These are phyloP conservation scores for Stichopus horrens DNA, from an alignment of 53 echinoderm and acorn worm genomes.

Conservation along the genomic window DNA sequence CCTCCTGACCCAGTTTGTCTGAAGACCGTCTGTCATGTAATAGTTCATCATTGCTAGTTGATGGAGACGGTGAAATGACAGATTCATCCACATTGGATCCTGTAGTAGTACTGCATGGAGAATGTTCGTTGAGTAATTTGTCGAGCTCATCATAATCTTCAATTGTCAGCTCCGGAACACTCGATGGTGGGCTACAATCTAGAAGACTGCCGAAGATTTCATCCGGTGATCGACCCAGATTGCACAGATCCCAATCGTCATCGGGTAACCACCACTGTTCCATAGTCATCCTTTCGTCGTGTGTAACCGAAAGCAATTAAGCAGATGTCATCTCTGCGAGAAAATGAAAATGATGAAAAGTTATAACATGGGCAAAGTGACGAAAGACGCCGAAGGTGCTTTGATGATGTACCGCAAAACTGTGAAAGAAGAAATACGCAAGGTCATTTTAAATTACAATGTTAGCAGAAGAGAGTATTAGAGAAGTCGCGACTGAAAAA, in stretches of 20 bases:
- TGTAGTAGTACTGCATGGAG: neutral
- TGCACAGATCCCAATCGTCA: neutral
- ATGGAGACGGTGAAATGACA: neutral
- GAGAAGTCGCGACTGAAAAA: too few relatives aligned
- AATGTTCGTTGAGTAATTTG: neutral
- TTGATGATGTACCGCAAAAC: too few relatives aligned
- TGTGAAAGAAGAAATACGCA: too few relatives aligned
- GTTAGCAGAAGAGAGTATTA: too few relatives aligned
- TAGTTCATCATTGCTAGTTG: neutral
- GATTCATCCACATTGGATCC: neutral
- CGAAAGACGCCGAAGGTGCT: too few relatives aligned
- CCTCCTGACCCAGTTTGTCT: too few relatives aligned
- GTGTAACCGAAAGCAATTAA: too few relatives aligned
- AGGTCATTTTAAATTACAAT: too few relatives aligned
- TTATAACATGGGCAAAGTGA: too few relatives aligned
- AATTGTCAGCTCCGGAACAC: neutral
- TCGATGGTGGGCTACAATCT: neutral
- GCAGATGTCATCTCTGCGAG: too few relatives aligned
- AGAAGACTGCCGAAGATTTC: constrained; percentile 25
- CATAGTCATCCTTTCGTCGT: neutral
- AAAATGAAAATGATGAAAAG: too few relatives aligned
- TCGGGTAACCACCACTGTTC: constrained; percentile 31
- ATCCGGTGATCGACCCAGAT: constrained; percentile 3
- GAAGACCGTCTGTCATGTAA: too few relatives aligned
- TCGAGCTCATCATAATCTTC: neutral